A percentile compares a stretch with the other conserved stretches of the same genome.
phyloP scores from a whole-genome alignment of 2,113 vertebrate species.

The Ammodytes marinus region DNA sequence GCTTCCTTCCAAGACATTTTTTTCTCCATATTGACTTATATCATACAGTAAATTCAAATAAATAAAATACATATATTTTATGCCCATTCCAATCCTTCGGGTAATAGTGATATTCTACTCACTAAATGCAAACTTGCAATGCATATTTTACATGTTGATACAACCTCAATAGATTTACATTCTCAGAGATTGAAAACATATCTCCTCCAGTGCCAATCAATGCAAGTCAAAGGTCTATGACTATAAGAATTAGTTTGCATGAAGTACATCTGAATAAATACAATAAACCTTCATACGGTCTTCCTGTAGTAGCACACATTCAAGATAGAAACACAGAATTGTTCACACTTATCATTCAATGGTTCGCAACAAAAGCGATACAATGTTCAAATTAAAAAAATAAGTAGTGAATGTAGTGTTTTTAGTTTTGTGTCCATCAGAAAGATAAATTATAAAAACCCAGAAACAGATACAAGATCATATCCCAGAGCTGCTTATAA shows the following conservation, averaged over 20 bases:
- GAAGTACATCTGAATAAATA: slow-evolving; percentile 34
- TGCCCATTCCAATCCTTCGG: slow-evolving; percentile 45
- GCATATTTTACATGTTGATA: slow-evolving; percentile 20
- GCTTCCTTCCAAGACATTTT: slow-evolving; percentile 26
- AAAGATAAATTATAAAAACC: neutral
- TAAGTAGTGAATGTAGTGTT: neutral
- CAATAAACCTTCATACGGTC: slow-evolving; percentile 19
- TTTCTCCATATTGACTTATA: slow-evolving; percentile 30
- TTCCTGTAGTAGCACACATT: slow-evolving; percentile 12
- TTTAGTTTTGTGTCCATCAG: neutral
- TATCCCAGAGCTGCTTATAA: neutral
- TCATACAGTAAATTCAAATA: slow-evolving; percentile 49
- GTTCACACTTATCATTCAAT: neutral
- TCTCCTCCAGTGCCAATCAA: slow-evolving; percentile 1
- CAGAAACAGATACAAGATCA: neutral
- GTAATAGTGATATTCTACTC: slow-evolving; percentile 1
- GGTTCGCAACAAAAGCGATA: neutral
- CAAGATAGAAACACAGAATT: slow-evolving; percentile 4
- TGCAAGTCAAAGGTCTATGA: slow-evolving; percentile 1
- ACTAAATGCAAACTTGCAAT: slow-evolving; percentile 13
- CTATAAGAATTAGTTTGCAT: slow-evolving; percentile 8
- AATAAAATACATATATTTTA: slow-evolving; percentile 43
- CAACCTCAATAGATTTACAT: slow-evolving; percentile 5
- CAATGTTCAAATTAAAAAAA: slow-evolving; percentile 9
- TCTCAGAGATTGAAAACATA: slow-evolving; percentile 22